These are phyloP conservation scores for Myiopsitta monachus DNA, from an alignment of 2,113 vertebrate species.

Conservation along the genomic window DNA sequence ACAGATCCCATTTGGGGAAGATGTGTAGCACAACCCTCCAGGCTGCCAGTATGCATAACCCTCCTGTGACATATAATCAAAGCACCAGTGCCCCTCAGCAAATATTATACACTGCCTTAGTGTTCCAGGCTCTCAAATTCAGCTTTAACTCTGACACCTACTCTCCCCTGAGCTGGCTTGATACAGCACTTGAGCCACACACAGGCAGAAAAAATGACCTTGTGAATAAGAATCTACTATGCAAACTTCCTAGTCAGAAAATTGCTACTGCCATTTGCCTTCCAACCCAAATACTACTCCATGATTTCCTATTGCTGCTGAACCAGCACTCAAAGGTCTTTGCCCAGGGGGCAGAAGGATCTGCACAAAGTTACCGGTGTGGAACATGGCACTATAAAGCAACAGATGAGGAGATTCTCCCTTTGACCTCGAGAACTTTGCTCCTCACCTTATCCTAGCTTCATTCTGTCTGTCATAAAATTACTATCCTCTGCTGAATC, in stretches of 20 bases:
- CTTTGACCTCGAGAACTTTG: neutral
- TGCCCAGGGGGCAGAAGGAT: neutral
- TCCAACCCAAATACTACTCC: neutral
- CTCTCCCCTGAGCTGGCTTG: neutral
- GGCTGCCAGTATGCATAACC: neutral
- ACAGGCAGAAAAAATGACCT: neutral
- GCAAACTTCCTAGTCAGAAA: neutral
- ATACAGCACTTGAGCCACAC: neutral
- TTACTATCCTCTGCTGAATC: neutral
- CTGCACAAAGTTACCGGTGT: neutral
- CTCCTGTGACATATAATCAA: neutral
- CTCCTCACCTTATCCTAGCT: neutral
- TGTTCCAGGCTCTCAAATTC: conserved; percentile 4
- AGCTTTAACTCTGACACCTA: neutral
- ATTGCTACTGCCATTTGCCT: neutral
- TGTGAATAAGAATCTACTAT: neutral
- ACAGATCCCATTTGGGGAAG: neutral
- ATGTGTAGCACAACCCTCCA: neutral
- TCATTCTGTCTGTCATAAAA: neutral
- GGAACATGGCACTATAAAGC: neutral
- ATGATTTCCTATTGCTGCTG: neutral
- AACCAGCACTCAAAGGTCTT: neutral
- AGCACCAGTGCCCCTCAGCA: conserved; percentile 41
- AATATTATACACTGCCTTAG: neutral
- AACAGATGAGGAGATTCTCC: neutral